These are phyloP conservation scores for Leuctra nigra DNA, from an alignment of 2,888 invertebrate species.

Conservation along the genomic window DNA sequence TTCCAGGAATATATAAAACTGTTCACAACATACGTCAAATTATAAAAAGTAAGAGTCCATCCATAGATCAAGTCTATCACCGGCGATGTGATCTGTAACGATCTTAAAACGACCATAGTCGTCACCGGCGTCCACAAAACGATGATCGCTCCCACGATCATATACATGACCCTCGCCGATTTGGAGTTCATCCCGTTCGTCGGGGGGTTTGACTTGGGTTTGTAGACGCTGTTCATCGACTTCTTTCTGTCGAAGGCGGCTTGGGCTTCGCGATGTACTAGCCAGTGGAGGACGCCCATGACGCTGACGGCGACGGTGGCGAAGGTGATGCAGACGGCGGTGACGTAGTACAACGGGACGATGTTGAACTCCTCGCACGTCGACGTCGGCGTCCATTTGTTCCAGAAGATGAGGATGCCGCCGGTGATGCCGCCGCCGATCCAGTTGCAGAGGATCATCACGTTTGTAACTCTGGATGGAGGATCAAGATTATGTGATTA, in stretches of 20 bases:
- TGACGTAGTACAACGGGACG: slow-evolving; percentile 15
- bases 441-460: slow-evolving; percentile 18
- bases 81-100: not conserved
- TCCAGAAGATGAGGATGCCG: slow-evolving; percentile 21
- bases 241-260: not conserved
- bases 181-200: slow-evolving; percentile 3
- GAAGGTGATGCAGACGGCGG: slow-evolving; percentile 1
- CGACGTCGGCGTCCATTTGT: slow-evolving; percentile 19
- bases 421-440: slow-evolving; percentile 10
- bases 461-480: slow-evolving; percentile 17
- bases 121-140: slow-evolving; percentile 23
- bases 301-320: slow-evolving; percentile 7
- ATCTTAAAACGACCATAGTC: slow-evolving; percentile 14
- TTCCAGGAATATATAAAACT: slow-evolving; percentile 26
- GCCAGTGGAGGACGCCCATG: slow-evolving; percentile 17
- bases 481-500: too few species aligned
- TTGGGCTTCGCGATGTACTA: slow-evolving; percentile 20
- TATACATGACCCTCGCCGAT: slow-evolving; percentile 20
- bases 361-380: slow-evolving; percentile 22
- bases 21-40: slow-evolving; percentile 24
- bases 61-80: slow-evolving; percentile 17
- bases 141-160: slow-evolving; percentile 19
- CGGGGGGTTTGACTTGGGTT: not conserved
- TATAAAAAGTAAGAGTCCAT: slow-evolving; percentile 18
- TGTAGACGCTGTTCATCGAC: not conserved